phyloP scores from a whole-genome alignment of 2,888 invertebrate genomes.

The Carterocephalus palaemon region DNA sequence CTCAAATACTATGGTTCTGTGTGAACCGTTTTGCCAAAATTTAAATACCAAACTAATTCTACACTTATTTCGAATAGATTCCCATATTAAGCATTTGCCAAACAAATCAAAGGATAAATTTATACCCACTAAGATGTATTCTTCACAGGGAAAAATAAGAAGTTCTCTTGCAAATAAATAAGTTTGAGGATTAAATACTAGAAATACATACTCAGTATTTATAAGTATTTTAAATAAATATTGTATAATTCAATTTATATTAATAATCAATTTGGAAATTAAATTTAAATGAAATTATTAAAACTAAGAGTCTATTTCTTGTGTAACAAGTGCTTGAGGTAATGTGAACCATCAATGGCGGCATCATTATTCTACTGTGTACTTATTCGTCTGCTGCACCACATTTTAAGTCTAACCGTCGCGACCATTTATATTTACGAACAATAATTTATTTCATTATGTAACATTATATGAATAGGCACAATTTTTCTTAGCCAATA shows the following conservation, averaged over 20 bases:
- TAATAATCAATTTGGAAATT: constrained; percentile 15
- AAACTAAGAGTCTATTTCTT: constrained; percentile 33
- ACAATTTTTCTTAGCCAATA: constrained; percentile 25
- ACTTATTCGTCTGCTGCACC: constrained; percentile 1
- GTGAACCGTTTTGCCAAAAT: no score
- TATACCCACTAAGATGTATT: no score
- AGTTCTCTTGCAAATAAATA: no score
- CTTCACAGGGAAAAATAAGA: no score
- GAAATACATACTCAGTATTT: constrained; percentile 1
- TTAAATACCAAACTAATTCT: no score
- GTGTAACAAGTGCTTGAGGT: constrained; percentile 42
- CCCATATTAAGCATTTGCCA: no score
- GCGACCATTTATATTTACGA: constrained; percentile 15
- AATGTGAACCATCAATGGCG: constrained; percentile 28
- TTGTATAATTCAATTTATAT: constrained; percentile 6
- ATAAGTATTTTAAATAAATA: constrained; percentile 19
- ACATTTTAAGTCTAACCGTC: constrained; percentile 21
- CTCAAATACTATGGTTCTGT: no score
- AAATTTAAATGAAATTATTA: constrained; percentile 29
- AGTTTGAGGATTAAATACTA: no score
- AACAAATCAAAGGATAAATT: no score
- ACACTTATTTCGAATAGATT: no score
- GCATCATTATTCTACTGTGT: constrained; percentile 22
- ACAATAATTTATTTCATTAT: constrained; percentile 6
- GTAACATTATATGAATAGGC: constrained; percentile 26